Evolutionary conservation across 2,113 vertebrate genomes (phyloP).

Genomic region (Hypomesus transpacificus): DNA sequence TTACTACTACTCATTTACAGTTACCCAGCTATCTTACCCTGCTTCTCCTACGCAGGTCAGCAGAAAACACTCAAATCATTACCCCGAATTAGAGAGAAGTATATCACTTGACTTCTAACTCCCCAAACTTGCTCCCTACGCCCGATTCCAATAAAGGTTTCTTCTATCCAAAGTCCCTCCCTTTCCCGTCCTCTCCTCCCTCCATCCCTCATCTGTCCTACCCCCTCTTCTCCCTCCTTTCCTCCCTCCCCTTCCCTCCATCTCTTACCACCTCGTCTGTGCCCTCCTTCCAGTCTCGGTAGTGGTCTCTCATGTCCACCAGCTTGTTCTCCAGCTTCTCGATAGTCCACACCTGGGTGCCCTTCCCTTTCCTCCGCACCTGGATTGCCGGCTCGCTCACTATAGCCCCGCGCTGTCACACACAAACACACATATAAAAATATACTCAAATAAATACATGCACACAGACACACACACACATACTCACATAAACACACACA

Average conservation of each 20-base stretch:
- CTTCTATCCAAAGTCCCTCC: neutral
- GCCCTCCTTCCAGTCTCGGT: constrained; percentile 94
- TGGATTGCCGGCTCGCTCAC: constrained; percentile 98
- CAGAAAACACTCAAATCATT: too few species aligned
- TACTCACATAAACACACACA: neutral
- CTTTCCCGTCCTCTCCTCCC: neutral
- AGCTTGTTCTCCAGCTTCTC: constrained; percentile 97
- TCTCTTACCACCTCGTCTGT: constrained; percentile 61
- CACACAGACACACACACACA: neutral
- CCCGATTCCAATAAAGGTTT: too few species aligned
- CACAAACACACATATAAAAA: neutral
- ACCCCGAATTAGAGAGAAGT: too few species aligned
- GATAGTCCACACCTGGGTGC: constrained; percentile 95
- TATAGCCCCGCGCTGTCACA: constrained; percentile 85
- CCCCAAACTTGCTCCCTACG: too few species aligned
- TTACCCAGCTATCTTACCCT: too few species aligned
- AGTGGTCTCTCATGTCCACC: constrained; percentile 96
- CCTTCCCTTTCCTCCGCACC: constrained; percentile 87
- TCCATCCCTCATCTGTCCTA: neutral
- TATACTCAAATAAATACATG: neutral
- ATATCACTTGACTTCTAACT: too few species aligned
- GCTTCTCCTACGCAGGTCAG: too few species aligned
- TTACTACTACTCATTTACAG: too few species aligned
- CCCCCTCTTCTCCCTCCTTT: neutral
- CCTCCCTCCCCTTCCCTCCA: neutral